Base-by-base conservation (phyloP, 1,140 invertebrate species). In the Papilio xuthus region DNA sequence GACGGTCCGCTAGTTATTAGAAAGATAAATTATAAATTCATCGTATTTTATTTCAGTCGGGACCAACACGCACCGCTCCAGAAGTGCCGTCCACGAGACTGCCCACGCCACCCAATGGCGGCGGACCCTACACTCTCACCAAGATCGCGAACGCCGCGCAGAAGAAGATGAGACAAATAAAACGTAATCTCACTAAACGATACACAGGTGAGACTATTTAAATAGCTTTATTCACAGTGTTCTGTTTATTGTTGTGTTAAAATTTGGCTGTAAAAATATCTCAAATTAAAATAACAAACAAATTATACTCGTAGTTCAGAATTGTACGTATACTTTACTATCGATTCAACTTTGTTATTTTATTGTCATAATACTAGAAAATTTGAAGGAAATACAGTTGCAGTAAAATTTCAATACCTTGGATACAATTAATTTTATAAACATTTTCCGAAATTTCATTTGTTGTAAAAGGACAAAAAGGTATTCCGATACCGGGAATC, bases 101-200 rank as follows among this genome's bases (percentile, higher is more conserved):
- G 32, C 96, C 95, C 3, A 94, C 95, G 32, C 95, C 95, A 23
- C 95, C 95, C 4, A 84, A 91, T 72, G 87, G 90, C 0, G 94
- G 93, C 32, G 95, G 94, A 71, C 94, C 94, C 42, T 95, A 95
- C 80, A 96, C 95, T 3, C 94, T 95, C 18, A 95, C 94, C n/a
- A 94, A 95, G 78, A 95, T 95, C 78, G 95, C 95, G 76, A 95
- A 93, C 79, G 94, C 90, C 60, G 95, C 95, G 8, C 95, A 95
- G 81, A 93, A 88, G 80, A 94, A 94, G 81, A 94, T 94, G 92
- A 86, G 88, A 20, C 88, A 94, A 80, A 89, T 94, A 32, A 94
- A 93, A 83, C 81, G 92, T 82, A 94, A 93, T 80, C 92, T 95
- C 42, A 95, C 94, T n/a, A 94, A 94, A 84, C 85, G 92, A 89